Evolutionary conservation across 2,113 vertebrate species (phyloP).

Genomic region (Podarcis muralis): DNA sequence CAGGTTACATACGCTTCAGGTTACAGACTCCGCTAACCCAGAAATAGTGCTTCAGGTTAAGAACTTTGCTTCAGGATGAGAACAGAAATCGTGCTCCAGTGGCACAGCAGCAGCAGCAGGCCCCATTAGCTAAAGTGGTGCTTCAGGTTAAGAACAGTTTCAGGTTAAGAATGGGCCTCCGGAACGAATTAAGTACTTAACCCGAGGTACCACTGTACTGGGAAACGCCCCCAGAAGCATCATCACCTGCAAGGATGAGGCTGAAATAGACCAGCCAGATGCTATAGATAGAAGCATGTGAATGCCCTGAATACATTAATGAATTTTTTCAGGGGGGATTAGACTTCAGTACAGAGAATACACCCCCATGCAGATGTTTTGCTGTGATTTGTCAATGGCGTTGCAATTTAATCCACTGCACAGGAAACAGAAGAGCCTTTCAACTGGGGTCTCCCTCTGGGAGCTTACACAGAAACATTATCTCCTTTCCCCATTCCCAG

Average conservation of each 20-base stretch:
- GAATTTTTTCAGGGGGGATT: slow-evolving; percentile 69
- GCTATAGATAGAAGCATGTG: slow-evolving; percentile 51
- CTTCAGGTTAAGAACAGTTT: too few species aligned
- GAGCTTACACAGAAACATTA: slow-evolving; percentile 39
- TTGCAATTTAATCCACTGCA: slow-evolving; percentile 70
- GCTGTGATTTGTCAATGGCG: slow-evolving; percentile 75
- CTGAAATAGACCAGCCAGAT: slow-evolving; percentile 20
- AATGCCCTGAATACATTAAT: slow-evolving; percentile 69
- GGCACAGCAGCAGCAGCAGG: too few species aligned
- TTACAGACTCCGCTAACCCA: too few species aligned
- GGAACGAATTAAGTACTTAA: too few species aligned
- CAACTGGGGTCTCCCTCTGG: slow-evolving; percentile 33
- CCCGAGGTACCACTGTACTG: too few species aligned
- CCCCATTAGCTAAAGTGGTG: too few species aligned
- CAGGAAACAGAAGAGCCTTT: slow-evolving; percentile 59
- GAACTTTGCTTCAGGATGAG: too few species aligned
- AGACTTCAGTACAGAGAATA: slow-evolving; percentile 46
- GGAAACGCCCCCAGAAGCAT: background rate
- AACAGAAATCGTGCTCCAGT: too few species aligned
- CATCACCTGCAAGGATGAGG: slow-evolving; percentile 33
- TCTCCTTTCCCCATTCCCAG: background rate
- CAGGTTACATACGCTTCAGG: too few species aligned
- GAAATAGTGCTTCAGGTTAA: too few species aligned
- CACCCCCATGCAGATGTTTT: slow-evolving; percentile 71
- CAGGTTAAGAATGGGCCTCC: too few species aligned